A percentile compares a stretch with the other conserved stretches of the same genome.
Conservation (phyloP, 2,888 invertebrate genomes). For the Eupithecia tripunctaria region DNA sequence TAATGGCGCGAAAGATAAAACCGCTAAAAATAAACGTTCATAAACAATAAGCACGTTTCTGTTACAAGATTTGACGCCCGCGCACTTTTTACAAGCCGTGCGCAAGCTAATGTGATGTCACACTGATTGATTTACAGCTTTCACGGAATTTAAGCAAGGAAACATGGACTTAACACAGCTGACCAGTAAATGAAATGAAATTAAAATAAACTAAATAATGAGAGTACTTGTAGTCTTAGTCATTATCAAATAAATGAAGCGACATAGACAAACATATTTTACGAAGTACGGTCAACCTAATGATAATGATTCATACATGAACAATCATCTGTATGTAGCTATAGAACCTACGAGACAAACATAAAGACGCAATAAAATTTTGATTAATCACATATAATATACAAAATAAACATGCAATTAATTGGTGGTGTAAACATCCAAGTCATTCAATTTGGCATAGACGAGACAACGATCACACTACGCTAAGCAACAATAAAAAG, state of each 20-base stretch:
- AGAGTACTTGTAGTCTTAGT: not conserved
- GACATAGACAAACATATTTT: not conserved
- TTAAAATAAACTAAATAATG: not conserved
- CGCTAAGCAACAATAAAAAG: not conserved
- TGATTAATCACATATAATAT: not conserved
- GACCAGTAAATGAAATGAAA: not conserved
- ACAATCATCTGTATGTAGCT: not conserved
- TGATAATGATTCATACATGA: not conserved
- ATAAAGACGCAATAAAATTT: not conserved
- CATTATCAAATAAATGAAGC: not conserved
- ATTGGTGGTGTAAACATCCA: not conserved
- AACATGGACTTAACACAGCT: not conserved
- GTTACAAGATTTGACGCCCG: conserved; percentile 58
- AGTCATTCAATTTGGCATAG: not conserved
- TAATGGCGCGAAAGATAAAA: conserved; percentile 80
- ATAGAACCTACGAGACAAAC: not conserved
- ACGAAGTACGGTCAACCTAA: not conserved
- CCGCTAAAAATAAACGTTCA: conserved; percentile 77
- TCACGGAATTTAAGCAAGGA: conserved; percentile 5
- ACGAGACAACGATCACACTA: not conserved
- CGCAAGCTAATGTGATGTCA: conserved; percentile 41
- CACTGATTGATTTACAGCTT: conserved; percentile 24
- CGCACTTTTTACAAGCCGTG: conserved; percentile 54
- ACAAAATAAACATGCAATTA: not conserved
- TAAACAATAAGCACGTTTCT: conserved; percentile 78